Evolutionary conservation across 2,888 invertebrate species (phyloP).

Genomic region (Melipona beecheii): DNA sequence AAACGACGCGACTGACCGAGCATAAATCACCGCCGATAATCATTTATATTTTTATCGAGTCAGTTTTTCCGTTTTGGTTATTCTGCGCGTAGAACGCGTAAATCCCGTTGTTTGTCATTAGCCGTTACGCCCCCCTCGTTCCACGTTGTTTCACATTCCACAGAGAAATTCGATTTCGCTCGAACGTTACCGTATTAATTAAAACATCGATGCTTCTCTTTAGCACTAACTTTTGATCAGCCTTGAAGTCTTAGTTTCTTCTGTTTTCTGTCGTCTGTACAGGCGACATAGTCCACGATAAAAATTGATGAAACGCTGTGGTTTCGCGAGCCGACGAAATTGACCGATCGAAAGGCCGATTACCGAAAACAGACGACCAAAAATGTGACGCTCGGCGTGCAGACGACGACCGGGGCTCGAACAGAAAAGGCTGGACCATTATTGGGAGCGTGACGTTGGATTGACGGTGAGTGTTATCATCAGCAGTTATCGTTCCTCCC

Average conservation of each 20-base stretch:
- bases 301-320: conserved; percentile 52
- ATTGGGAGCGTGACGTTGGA: conserved; percentile 45
- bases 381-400: conserved; percentile 63
- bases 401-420: conserved; percentile 46
- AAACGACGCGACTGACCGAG: neutral
- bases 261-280: conserved; percentile 1
- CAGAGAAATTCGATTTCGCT: neutral
- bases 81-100: neutral
- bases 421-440: conserved; percentile 42
- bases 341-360: conserved; percentile 59
- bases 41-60: conserved; percentile 27
- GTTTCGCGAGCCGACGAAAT: conserved; percentile 32
- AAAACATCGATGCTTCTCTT: neutral
- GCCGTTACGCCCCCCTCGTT: neutral
- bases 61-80: neutral
- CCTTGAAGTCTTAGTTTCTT: neutral
- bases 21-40: conserved; percentile 19
- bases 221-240: neutral
- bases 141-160: neutral
- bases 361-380: conserved; percentile 50
- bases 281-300: conserved; percentile 48
- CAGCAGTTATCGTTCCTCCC: neutral
- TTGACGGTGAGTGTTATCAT: conserved; percentile 55
- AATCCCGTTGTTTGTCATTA: conserved; percentile 15
- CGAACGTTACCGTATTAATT: no score